These are phyloP conservation scores for Nomada flava DNA, from an alignment of 2,888 invertebrate species.

Conservation along the genomic window DNA sequence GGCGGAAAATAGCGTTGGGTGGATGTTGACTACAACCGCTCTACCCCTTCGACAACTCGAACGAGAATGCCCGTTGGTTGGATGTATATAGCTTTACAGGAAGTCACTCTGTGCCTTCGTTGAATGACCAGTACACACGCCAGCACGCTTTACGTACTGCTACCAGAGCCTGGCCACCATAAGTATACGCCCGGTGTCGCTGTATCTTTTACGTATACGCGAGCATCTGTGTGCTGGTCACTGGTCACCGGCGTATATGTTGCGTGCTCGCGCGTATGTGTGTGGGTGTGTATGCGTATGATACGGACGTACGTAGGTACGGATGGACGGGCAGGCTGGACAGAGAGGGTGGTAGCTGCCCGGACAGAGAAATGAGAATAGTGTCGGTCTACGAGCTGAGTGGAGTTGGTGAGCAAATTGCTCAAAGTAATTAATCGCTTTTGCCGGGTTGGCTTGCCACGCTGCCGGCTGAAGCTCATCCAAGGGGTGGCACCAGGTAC, in stretches of 20 bases:
- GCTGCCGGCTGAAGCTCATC: constrained; percentile 81
- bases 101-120: constrained; percentile 76
- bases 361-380: constrained; percentile 83
- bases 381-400: constrained; percentile 83
- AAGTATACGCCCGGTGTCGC: constrained; percentile 51
- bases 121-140: constrained; percentile 73
- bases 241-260: constrained; percentile 48
- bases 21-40: constrained; percentile 72
- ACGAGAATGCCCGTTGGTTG: constrained; percentile 71
- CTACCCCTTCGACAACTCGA: constrained; percentile 73
- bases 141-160: constrained; percentile 45
- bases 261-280: constrained; percentile 9
- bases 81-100: constrained; percentile 76
- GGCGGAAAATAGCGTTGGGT: constrained; percentile 74
- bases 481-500: constrained; percentile 80
- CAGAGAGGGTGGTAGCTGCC: constrained; percentile 70
- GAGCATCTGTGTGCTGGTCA: constrained; percentile 29
- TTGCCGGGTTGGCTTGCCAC: constrained; percentile 82
- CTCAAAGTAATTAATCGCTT: constrained; percentile 84
- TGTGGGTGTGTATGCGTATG: constrained; percentile 55
- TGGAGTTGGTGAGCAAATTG: constrained; percentile 84
- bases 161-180: constrained; percentile 25
- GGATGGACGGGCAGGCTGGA: constrained; percentile 67
- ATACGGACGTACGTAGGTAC: constrained; percentile 63
- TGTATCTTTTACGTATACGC: constrained; percentile 40